Base-by-base conservation (phyloP, 2,797 vertebrate genomes). In the Lophotriccus pileatus region DNA sequence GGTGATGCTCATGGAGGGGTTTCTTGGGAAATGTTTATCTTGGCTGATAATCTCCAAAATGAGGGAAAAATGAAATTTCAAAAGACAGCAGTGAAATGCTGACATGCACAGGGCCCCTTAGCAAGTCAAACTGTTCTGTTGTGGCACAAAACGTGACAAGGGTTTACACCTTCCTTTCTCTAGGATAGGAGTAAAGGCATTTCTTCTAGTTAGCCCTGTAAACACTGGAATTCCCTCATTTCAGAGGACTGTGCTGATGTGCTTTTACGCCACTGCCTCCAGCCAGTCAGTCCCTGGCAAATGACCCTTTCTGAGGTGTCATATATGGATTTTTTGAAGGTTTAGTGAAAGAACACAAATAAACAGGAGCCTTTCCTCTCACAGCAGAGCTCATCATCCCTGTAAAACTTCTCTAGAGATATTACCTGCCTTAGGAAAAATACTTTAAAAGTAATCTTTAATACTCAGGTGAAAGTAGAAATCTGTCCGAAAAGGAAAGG, bases 11-110 rank as follows among this genome's bases (percentile, higher is more conserved):
- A 10, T 50, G 83, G n/a, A 86, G 44, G 43, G 58, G 44, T 66
- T 81, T 85, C 74, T 53, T 11, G 10, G 66, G 50, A 94, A 93
- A 93, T 47, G 56, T 32, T 94, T 89, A 60, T 88, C 82, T 89
- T 64, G 25, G 56, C 22, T 87, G 69, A 75, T 84, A 73, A 93
- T 58, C 69, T 92, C 63, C 74, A 87, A 95, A 87, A 87, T 8
- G 23, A 95, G 43, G 60, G 41, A 34, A 30, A 79, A 80, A 27
- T 10, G 36, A 77, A 87, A 91, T 95, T 96, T 84, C 53, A 68
- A 73, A 94, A 76, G 25, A 89, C 32, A 80, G 52, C n/a, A 86
- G 49, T 27, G 81, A 92, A 92, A 90, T 58, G 43, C 28, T 56
- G 50, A 73, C 50, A 55, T 22, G 50, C 91, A 66, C 68, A 94